phyloP scores from a whole-genome alignment of 2,888 invertebrate species.

The Eupithecia vulgata region DNA sequence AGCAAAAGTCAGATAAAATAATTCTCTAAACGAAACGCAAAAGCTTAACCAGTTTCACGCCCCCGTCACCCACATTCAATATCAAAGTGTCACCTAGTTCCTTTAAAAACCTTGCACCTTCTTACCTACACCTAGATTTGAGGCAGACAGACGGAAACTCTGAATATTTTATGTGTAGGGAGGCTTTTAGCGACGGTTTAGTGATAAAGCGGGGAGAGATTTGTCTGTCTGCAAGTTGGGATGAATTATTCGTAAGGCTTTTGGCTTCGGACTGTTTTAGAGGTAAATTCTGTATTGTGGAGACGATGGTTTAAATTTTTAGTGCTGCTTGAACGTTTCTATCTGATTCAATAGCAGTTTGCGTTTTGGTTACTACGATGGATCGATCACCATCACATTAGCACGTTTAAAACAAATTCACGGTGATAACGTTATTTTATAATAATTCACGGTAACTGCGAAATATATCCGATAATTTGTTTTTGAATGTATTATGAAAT shows the following conservation, averaged over 20 bases:
- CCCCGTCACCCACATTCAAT: slow-evolving; percentile 62
- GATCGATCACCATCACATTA: not conserved
- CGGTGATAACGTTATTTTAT: not conserved
- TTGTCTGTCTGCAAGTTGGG: slow-evolving; percentile 37
- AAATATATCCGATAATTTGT: slow-evolving; percentile 17
- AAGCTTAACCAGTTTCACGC: not conserved
- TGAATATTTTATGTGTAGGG: slow-evolving; percentile 66
- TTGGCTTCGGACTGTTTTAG: slow-evolving; percentile 26
- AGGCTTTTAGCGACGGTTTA: slow-evolving; percentile 59
- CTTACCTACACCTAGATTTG: slow-evolving; percentile 52
- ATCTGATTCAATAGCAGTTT: not conserved
- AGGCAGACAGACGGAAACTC: slow-evolving; percentile 50
- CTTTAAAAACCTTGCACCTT: slow-evolving; percentile 59
- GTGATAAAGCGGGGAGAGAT: slow-evolving; percentile 45
- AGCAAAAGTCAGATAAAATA: not conserved
- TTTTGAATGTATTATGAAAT: slow-evolving; percentile 19
- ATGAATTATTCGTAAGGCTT: slow-evolving; percentile 33
- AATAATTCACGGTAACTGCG: not conserved
- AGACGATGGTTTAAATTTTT: not conserved
- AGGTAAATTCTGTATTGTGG: not conserved
- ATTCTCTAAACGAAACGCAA: not conserved
- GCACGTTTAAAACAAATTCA: not conserved
- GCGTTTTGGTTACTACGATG: not conserved
- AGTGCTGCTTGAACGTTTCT: not conserved
- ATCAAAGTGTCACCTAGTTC: slow-evolving; percentile 60